Percentiles rank a stretch among this genome's conserved stretches.
phyloP scores from a whole-genome alignment of 2,113 vertebrate species.

The Calidris pugnax region DNA sequence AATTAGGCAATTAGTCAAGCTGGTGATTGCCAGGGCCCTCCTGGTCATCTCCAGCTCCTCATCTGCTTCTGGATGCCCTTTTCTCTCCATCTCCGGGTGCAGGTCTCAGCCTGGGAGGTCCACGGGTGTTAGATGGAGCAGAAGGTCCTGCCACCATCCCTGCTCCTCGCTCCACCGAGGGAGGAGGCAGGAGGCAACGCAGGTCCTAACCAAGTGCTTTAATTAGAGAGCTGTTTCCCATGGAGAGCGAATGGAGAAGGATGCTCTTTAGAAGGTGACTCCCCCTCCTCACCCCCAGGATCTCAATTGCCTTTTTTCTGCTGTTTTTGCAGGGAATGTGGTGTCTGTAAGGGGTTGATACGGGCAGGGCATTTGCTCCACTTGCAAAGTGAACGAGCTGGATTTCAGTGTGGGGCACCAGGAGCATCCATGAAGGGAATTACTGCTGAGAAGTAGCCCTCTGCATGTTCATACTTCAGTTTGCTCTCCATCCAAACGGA shows the following conservation, averaged over 20 bases:
- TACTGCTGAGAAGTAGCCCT: neutral
- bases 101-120: neutral
- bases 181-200: neutral
- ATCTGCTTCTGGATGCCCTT: neutral
- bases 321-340: fast-evolving
- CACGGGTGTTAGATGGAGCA: fast-evolving
- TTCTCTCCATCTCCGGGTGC: fast-evolving
- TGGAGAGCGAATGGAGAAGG: neutral
- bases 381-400: fast-evolving
- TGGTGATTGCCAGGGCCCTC: neutral
- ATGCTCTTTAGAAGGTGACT: neutral
- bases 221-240: neutral
- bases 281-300: too few species aligned
- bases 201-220: neutral
- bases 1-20: neutral
- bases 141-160: neutral
- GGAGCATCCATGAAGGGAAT: neutral
- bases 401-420: fast-evolving
- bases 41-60: neutral
- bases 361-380: fast-evolving
- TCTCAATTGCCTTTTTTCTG: neutral
- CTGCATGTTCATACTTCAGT: neutral
- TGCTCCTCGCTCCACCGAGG: fast-evolving
- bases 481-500: neutral
- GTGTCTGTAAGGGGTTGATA: neutral